These are phyloP conservation scores for Cistogaster globosa DNA, from an alignment of 2,888 invertebrate genomes.

Conservation along the genomic window DNA sequence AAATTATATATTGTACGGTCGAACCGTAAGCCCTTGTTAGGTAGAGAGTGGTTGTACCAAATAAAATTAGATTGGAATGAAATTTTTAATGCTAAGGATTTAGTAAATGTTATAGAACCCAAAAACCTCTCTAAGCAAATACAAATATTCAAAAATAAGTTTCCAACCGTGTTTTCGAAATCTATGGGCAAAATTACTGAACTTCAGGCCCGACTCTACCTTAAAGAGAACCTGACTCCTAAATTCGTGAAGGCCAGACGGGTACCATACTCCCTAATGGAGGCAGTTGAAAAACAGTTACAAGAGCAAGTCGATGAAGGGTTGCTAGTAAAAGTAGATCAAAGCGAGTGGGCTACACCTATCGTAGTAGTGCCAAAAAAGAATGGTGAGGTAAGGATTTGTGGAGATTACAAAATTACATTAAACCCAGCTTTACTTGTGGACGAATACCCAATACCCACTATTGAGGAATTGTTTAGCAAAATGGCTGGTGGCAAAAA, in stretches of 20 bases:
- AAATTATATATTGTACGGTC: conserved; percentile 64
- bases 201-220: too few species aligned
- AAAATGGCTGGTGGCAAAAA: conserved; percentile 73
- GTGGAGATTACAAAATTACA: too few species aligned
- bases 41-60: conserved; percentile 57
- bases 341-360: too few species aligned
- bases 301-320: conserved; percentile 68
- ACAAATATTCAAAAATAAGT: neutral
- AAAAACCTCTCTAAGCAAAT: neutral
- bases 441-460: too few species aligned
- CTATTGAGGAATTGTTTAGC: conserved; percentile 72
- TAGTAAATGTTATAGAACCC: conserved; percentile 29
- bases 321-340: too few species aligned
- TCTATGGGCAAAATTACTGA: too few species aligned
- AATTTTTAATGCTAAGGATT: conserved; percentile 30
- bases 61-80: conserved; percentile 48
- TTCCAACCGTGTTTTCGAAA: too few species aligned
- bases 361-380: too few species aligned
- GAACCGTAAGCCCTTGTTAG: conserved; percentile 60
- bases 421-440: too few species aligned
- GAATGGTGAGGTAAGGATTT: too few species aligned
- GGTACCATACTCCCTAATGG: conserved; percentile 51
- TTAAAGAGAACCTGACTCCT: too few species aligned
- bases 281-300: conserved; percentile 65
- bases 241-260: too few species aligned